These are phyloP conservation scores for Electrophaes corylata DNA, from an alignment of 2,888 invertebrate genomes.

Conservation along the genomic window DNA sequence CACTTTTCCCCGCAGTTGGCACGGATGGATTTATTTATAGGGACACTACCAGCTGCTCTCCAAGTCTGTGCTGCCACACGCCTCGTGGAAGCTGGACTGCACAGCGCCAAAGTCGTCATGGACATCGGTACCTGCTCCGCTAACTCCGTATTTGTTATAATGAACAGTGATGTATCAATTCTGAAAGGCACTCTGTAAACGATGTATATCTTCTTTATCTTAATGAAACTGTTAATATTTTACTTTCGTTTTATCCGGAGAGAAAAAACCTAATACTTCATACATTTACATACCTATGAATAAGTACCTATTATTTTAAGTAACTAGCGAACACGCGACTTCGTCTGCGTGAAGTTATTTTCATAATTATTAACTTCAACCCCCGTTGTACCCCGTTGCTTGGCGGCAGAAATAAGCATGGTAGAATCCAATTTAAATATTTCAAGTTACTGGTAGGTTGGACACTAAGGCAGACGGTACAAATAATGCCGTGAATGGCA, in stretches of 20 bases:
- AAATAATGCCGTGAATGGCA: no score
- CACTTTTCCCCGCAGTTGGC: slow-evolving; percentile 57
- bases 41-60: slow-evolving; percentile 62
- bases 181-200: not conserved
- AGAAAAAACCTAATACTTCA: no score
- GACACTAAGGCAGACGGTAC: no score
- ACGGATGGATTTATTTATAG: slow-evolving; percentile 64
- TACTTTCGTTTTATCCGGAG: not conserved
- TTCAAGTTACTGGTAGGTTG: no score
- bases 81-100: slow-evolving; percentile 62
- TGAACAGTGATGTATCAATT: slow-evolving; percentile 42
- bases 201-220: not conserved
- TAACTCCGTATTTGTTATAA: slow-evolving; percentile 50
- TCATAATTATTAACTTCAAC: no score
- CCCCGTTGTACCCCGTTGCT: no score
- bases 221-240: not conserved
- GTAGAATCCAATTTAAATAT: no score
- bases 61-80: slow-evolving; percentile 68
- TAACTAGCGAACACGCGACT: no score
- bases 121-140: slow-evolving; percentile 68
- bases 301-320: no score
- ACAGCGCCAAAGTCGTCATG: slow-evolving; percentile 62
- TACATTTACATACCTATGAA: no score
- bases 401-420: no score
- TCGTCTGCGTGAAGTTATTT: no score